Conservation (phyloP, 2,797 vertebrate genomes). For the Orestias chungarensis region DNA sequence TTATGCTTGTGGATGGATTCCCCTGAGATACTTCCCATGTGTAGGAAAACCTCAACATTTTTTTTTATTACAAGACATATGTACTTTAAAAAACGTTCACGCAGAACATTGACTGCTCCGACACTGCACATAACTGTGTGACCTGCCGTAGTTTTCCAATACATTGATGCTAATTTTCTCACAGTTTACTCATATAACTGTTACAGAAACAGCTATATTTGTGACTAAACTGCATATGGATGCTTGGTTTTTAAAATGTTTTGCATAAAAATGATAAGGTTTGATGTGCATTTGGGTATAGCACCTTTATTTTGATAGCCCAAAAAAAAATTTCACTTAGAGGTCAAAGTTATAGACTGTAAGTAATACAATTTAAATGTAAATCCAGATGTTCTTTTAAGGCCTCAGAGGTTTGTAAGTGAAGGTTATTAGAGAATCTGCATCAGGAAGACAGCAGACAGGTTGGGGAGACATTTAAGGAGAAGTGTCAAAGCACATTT, state of each 20-base stretch:
- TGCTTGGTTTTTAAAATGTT: not conserved
- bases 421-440: no score
- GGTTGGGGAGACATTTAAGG: no score
- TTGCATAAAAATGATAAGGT: not conserved
- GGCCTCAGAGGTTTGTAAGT: no score
- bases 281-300: no score
- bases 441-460: no score
- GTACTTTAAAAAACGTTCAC: constrained; percentile 22
- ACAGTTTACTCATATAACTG: no score
- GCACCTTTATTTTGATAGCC: no score
- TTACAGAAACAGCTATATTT: no score
- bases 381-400: no score
- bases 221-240: not conserved
- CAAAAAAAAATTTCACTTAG: not conserved
- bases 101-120: not conserved
- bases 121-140: constrained; percentile 20
- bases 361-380: no score
- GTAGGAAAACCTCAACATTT: constrained; percentile 29
- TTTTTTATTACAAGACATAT: constrained; percentile 22
- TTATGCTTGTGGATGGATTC: constrained; percentile 41
- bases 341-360: no score
- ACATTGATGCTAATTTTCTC: not conserved
- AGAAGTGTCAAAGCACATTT: no score
- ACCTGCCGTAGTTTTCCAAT: constrained; percentile 6
- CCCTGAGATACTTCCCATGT: constrained; percentile 41